These are phyloP conservation scores for Meteorus colon DNA, from an alignment of 2,888 invertebrate species.

Conservation along the genomic window DNA sequence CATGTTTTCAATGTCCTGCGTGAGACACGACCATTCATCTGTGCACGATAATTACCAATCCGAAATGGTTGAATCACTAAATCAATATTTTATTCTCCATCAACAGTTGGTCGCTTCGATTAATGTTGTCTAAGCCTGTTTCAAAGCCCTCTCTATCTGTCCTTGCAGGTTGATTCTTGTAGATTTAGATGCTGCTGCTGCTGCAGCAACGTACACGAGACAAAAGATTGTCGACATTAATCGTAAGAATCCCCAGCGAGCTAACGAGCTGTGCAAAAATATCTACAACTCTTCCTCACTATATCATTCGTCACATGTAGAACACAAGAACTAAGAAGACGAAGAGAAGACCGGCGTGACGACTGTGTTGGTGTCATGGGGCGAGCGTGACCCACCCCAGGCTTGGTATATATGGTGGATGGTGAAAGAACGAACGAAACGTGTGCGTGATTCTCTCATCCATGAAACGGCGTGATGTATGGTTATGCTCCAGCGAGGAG, in stretches of 20 bases:
- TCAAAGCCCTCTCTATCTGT: neutral
- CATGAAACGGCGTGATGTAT: slow-evolving; percentile 38
- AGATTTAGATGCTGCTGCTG: neutral
- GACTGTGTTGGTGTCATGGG: slow-evolving; percentile 31
- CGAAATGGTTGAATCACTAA: slow-evolving; percentile 20
- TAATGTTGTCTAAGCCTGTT: neutral
- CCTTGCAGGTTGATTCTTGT: neutral
- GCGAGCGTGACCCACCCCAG: slow-evolving; percentile 40
- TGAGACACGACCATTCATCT: slow-evolving; percentile 43
- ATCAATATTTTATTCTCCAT: slow-evolving; percentile 34
- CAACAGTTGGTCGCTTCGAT: slow-evolving; percentile 1
- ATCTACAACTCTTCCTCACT: neutral
- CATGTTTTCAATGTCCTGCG: slow-evolving; percentile 36
- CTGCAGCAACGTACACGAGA: slow-evolving; percentile 31
- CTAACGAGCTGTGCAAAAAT: slow-evolving; percentile 35
- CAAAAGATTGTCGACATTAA: slow-evolving; percentile 40
- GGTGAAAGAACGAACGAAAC: slow-evolving; percentile 18
- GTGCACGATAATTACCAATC: slow-evolving; percentile 38
- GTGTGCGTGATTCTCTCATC: slow-evolving; percentile 40
- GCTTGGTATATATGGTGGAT: slow-evolving; percentile 9
- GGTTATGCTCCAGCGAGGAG: slow-evolving; percentile 31
- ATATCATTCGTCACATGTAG: slow-evolving; percentile 37
- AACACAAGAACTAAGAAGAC: slow-evolving; percentile 5
- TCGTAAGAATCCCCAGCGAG: slow-evolving; percentile 30
- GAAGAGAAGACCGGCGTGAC: slow-evolving; percentile 31